Evolutionary conservation across 2,888 invertebrate species (phyloP).

Genomic region (Aradus depressus): DNA sequence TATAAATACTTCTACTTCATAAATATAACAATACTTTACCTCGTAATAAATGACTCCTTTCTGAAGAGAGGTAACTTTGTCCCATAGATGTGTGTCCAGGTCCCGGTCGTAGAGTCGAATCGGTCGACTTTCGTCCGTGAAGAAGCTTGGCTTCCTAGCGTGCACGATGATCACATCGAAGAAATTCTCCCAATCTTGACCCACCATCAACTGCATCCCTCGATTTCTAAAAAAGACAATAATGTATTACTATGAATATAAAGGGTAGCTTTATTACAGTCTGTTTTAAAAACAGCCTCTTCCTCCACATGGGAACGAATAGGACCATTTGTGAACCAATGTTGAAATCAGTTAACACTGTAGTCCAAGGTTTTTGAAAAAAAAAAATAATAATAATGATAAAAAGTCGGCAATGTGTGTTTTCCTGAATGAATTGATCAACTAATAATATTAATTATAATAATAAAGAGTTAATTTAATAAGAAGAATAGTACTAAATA

Average conservation of each 20-base stretch:
- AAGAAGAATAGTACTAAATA: no score
- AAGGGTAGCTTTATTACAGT: not conserved
- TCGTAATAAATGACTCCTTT: constrained; percentile 88
- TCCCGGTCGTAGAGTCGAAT: constrained; percentile 76
- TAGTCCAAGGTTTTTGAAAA: no score
- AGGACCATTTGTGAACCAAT: no score
- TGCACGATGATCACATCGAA: constrained; percentile 92
- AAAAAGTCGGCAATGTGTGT: no score
- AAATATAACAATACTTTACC: constrained; percentile 40
- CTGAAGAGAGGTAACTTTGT: constrained; percentile 72
- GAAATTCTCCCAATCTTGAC: constrained; percentile 74
- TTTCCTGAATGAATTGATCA: no score
- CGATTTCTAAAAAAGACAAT: constrained; percentile 51
- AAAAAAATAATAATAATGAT: no score
- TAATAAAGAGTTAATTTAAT: no score
- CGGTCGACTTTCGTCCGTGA: constrained; percentile 82
- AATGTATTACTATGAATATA: not conserved
- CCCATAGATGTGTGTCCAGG: constrained; percentile 78
- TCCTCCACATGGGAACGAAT: no score
- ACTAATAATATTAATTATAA: no score
- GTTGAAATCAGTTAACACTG: no score
- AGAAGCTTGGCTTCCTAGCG: constrained; percentile 93
- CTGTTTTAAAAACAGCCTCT: not conserved
- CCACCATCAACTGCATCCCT: constrained; percentile 83
- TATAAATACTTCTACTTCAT: not conserved